Base-by-base conservation (phyloP, 2,888 invertebrate species). In the Amaurobius ferox region DNA sequence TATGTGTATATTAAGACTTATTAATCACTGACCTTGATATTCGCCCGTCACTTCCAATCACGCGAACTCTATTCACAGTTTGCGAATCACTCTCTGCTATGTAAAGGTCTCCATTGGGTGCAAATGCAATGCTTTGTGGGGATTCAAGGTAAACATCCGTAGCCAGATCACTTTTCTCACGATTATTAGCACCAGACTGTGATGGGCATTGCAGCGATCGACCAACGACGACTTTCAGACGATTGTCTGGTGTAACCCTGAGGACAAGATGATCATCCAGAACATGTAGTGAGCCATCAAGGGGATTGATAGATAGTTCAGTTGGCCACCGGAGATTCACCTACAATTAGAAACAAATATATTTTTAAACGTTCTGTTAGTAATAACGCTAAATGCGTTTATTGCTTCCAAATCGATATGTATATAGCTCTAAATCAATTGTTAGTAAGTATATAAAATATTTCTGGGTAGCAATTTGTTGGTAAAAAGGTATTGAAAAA, bases 291-390 rank as follows among this genome's bases (percentile, higher is more conserved):
- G 96, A 95, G 73, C 97, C 97, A 91, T 99, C 98, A 23, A 98
- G 92, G 0, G 98, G 98, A 90, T 98, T 98, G 72, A 99, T 93
- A 0, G 98, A 95, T 87, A 99, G 93, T 29, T 97, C 97, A 19
- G 98, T 98, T 0, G 99, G 99, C 99, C 99, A 99, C 90, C 97
- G 97, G 11, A 98, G 93, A 91, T 97, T 97, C 1, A 98, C 94
- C 93, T 95, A 32, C 88, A 66, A 11, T 6, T 23, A 66, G 7
- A 79, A 30, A n/a, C 2, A 23, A 55, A 23, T n/a, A n/a, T n/a
- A n/a, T n/a, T n/a, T n/a, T n/a, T n/a, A n/a, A n/a, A n/a, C n/a
- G n/a, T n/a, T n/a, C n/a, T n/a, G n/a, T n/a, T n/a, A n/a, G n/a
- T n/a, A n/a, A n/a, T n/a, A n/a, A n/a, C n/a, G n/a, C n/a, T n/a